Evolutionary conservation across 2,113 vertebrate genomes (phyloP).

Genomic region (Ciconia stormi): DNA sequence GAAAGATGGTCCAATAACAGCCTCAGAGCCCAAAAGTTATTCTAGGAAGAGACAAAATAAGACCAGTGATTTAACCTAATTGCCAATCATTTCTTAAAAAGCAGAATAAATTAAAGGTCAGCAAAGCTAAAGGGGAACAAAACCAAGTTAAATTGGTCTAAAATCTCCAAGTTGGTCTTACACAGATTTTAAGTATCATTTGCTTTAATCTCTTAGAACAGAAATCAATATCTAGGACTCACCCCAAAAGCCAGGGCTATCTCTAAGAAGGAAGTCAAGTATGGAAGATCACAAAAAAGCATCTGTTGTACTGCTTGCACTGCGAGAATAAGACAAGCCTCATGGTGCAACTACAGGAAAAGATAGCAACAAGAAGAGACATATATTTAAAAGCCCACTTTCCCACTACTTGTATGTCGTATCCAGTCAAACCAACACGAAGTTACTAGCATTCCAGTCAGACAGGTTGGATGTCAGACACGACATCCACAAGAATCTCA

Average conservation of each 20-base stretch:
- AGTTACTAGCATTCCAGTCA: not conserved
- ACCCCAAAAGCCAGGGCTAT: slow-evolving; percentile 60
- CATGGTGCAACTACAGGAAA: not conserved
- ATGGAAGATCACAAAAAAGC: slow-evolving; percentile 12
- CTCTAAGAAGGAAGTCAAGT: slow-evolving; percentile 34
- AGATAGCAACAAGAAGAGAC: not conserved
- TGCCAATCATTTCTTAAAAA: not conserved
- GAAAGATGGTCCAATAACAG: slow-evolving; percentile 44
- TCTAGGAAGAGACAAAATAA: not conserved
- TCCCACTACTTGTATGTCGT: not conserved
- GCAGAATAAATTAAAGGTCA: not conserved
- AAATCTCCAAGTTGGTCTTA: not conserved
- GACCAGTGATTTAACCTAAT: not conserved
- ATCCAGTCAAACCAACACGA: not conserved
- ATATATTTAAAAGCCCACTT: not conserved
- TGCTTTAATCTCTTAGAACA: not conserved
- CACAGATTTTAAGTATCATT: not conserved
- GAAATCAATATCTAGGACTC: not conserved
- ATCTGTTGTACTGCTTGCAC: slow-evolving; percentile 53
- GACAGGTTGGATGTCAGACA: not conserved
- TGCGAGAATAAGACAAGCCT: slow-evolving; percentile 58
- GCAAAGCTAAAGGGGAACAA: not conserved
- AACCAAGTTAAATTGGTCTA: fast-evolving
- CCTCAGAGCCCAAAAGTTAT: slow-evolving; percentile 67
- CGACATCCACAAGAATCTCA: not conserved